Percentiles rank a stretch among this genome's conserved stretches.
Evolutionary conservation across 2,113 vertebrate species (phyloP).

Genomic region (Syrrhaptes paradoxus): DNA sequence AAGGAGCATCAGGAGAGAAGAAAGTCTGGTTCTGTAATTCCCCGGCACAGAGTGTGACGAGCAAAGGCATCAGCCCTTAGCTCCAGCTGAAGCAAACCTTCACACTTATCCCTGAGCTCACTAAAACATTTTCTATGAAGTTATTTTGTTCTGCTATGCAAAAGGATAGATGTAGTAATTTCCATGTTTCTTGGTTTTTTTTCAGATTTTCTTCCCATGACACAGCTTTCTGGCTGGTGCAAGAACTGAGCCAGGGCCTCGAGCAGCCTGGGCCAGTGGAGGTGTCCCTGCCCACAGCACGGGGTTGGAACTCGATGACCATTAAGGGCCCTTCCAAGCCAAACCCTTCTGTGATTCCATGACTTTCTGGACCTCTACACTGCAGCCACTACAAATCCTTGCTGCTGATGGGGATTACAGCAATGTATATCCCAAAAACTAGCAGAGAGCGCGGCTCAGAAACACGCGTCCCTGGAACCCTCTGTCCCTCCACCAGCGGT

Average conservation of each 20-base stretch:
- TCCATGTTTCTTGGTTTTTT: neutral
- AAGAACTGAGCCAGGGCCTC: neutral
- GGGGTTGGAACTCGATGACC: neutral
- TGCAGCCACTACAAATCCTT: neutral
- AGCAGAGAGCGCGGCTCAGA: neutral
- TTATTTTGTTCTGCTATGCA: neutral
- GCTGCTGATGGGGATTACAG: neutral
- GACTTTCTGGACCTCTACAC: neutral
- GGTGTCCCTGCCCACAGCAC: too few species aligned
- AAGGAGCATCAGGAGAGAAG: neutral
- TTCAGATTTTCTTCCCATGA: neutral
- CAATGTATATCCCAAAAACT: neutral
- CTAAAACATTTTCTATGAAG: neutral
- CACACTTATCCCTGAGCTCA: neutral
- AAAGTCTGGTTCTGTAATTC: neutral
- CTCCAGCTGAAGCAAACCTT: neutral
- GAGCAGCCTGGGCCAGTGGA: neutral
- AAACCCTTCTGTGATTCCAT: neutral
- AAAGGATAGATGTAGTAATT: neutral
- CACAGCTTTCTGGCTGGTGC: neutral
- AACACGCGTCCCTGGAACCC: neutral
- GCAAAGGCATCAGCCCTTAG: neutral
- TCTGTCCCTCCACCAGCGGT: neutral
- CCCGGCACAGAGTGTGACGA: rapidly evolving
- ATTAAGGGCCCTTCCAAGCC: neutral